Percentiles rank a stretch among this genome's conserved stretches.
These are phyloP conservation scores for Phymastichus coffea DNA, from an alignment of 1,140 invertebrate genomes.

Conservation along the genomic window DNA sequence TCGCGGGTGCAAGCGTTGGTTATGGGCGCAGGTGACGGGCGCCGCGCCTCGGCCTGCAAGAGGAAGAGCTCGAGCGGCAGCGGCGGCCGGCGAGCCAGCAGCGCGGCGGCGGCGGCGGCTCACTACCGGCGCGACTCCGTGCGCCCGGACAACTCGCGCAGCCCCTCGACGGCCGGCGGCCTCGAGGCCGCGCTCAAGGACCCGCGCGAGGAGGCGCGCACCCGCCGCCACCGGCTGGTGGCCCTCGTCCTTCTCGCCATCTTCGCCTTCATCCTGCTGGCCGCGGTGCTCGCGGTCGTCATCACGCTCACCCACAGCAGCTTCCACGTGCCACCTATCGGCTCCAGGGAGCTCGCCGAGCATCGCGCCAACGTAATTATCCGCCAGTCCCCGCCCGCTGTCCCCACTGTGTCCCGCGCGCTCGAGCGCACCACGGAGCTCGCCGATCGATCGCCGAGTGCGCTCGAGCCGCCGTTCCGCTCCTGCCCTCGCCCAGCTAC, in stretches of 20 bases:
- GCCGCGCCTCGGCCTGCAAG: no score
- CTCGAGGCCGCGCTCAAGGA: conserved; percentile 39
- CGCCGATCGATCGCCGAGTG: no score
- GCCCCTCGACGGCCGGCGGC: conserved; percentile 9
- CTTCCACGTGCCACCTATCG: conserved; percentile 52
- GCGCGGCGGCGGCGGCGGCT: neutral
- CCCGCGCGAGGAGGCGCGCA: conserved; percentile 52
- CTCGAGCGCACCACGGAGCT: no score
- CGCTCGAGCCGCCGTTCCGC: no score
- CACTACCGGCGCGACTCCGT: conserved; percentile 48
- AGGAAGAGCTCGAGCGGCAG: neutral
- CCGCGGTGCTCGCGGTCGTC: conserved; percentile 69
- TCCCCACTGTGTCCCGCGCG: no score
- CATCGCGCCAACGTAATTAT: conserved; percentile 46
- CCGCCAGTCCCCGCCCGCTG: neutral
- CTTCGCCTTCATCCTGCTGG: conserved; percentile 67
- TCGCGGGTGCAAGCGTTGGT: no score
- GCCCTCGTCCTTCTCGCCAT: conserved; percentile 67
- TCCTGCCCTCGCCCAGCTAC: no score
- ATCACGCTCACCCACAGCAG: conserved; percentile 68
- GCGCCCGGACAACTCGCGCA: conserved; percentile 49
- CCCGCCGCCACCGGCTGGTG: conserved; percentile 64
- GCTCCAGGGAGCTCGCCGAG: conserved; percentile 42
- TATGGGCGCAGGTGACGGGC: no score
- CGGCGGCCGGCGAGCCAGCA: neutral